These are phyloP conservation scores for Drosophila carrolli DNA, from an alignment of 1,140 invertebrate species.

Conservation along the genomic window DNA sequence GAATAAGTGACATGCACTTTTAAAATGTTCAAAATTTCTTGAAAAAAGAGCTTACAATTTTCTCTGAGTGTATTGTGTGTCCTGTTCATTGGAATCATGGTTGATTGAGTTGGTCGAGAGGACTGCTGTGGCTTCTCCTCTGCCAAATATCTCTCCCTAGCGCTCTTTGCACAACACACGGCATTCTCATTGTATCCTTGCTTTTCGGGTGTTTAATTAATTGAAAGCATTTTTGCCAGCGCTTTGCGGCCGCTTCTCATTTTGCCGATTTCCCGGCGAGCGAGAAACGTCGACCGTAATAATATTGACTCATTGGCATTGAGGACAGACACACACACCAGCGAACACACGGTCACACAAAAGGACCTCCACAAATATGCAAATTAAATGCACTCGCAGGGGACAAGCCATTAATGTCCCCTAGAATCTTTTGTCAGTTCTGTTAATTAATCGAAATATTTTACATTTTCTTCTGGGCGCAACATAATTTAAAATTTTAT, in stretches of 20 bases:
- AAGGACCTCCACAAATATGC: constrained; percentile 28
- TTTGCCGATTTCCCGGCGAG: constrained; percentile 26
- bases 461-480: background rate
- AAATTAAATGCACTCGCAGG: constrained; percentile 28
- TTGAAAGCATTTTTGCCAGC: constrained; percentile 77
- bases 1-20: too few relatives aligned
- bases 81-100: constrained; percentile 21
- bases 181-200: constrained; percentile 57
- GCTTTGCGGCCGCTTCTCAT: constrained; percentile 52
- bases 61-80: background rate
- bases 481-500: background rate
- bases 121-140: background rate
- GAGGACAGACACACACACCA: constrained; percentile 20
- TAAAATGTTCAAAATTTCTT: too few relatives aligned
- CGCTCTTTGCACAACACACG: constrained; percentile 36
- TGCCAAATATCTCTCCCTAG: constrained; percentile 1
- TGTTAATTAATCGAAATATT: constrained; percentile 46
- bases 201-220: constrained; percentile 79
- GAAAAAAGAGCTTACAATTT: too few relatives aligned
- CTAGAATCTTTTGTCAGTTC: constrained; percentile 21
- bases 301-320: constrained; percentile 73
- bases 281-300: constrained; percentile 41
- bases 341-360: constrained; percentile 1
- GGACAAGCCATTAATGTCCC: constrained; percentile 15
- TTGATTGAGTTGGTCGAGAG: constrained; percentile 26